phyloP scores from a whole-genome alignment of 2,888 invertebrate species.

The Anoncus sp. region DNA sequence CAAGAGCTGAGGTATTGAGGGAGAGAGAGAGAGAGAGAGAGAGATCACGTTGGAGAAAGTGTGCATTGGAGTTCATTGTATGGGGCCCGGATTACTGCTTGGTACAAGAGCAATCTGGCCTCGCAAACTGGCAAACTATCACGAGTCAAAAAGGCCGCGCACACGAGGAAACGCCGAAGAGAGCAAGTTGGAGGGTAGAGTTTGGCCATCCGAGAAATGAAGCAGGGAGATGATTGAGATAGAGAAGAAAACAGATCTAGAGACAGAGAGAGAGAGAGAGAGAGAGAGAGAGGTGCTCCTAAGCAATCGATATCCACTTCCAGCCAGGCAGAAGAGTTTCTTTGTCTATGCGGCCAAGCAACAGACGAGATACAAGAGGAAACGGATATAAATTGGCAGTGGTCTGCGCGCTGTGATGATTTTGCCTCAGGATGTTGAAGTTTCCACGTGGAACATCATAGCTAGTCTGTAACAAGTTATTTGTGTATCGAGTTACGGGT shows the following conservation, averaged over 20 bases:
- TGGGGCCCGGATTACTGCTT: constrained; percentile 71
- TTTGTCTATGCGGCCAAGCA: constrained; percentile 42
- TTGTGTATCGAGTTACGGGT: too few species aligned
- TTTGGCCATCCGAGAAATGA: constrained; percentile 35
- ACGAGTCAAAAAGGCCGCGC: constrained; percentile 64
- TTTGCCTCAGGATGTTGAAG: too few species aligned
- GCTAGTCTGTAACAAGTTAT: too few species aligned
- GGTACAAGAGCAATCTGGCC: constrained; percentile 71
- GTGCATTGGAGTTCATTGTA: constrained; percentile 72
- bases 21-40: constrained; percentile 17
- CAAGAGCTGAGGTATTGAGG: constrained; percentile 19
- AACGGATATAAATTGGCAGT: constrained; percentile 21
- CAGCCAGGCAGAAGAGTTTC: constrained; percentile 40
- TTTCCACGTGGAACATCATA: too few species aligned
- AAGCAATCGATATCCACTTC: constrained; percentile 59
- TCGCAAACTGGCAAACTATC: constrained; percentile 68
- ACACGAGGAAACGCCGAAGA: constrained; percentile 48
- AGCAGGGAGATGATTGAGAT: constrained; percentile 33
- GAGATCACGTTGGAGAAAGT: constrained; percentile 42
- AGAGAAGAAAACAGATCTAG: too few species aligned
- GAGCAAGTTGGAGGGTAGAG: constrained; percentile 31
- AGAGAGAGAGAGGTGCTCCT: constrained; percentile 20
- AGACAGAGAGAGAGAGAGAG: constrained; percentile 1
- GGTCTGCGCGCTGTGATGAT: neutral
- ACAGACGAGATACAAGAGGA: constrained; percentile 50